Base-by-base conservation (phyloP, 2,113 vertebrate species). In the Vireo altiloquus region DNA sequence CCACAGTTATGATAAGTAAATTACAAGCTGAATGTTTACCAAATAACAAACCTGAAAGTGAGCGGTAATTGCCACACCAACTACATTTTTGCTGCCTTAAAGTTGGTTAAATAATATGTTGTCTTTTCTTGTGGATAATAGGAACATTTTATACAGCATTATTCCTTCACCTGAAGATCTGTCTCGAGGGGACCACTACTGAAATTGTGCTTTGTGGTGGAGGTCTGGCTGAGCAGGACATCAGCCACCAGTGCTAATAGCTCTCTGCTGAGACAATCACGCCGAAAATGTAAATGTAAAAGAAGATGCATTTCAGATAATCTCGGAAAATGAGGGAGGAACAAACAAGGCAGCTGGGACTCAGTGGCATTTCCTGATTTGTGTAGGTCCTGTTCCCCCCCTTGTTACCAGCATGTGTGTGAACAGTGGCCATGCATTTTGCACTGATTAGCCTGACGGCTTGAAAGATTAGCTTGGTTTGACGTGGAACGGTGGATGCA, bases 381-480 rank as follows among this genome's bases (percentile, higher is more conserved):
- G 85, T 93, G 95, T 94, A 94, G 79, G 92, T 95, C 92, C 94
- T 78, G 88, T 86, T 96, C 79, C 72, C 47, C 47, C 88, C 83
- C 95, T 93, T 86, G 90, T 93, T 92, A 64, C 60, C 88, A 96
- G 90, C 92, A 75, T 95, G 96, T 93, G 92, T 83, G 88, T 92
- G 96, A 94, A 92, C 85, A 93, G 92, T 94, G 92, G 88, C 92
- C 93, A 96, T 91, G 70, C 80, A 94, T 72, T 68, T 89, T 89
- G 68, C 42, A 60, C 95, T 96, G 92, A 89, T 96, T 95, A 94
- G 92, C 92, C 94, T 96, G 91, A 90, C 72, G 79, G 37, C 89
- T 96, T 96, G 82, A 96, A 96, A 95, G 84, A 97, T 96, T 84
- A 94, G 70, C 90, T 91, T n/a, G 75, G 90, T 97, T 90, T 96